These are phyloP conservation scores for Propsilocerus akamusi DNA, from an alignment of 1,140 invertebrate genomes.

Conservation along the genomic window DNA sequence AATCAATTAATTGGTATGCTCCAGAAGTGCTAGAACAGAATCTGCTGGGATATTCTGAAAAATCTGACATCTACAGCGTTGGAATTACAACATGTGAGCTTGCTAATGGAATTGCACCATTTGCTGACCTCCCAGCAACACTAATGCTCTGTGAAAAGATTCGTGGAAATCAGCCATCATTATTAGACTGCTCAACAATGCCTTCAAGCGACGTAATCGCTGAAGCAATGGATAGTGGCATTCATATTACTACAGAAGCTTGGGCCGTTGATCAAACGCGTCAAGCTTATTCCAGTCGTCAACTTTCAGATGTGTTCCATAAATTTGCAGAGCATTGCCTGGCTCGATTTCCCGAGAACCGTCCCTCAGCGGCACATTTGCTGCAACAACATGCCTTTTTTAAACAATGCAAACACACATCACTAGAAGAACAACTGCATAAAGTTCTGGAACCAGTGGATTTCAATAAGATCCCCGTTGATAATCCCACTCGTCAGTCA, in stretches of 20 bases:
- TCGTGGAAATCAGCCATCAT: conserved; percentile 51
- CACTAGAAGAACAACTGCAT: conserved; percentile 14
- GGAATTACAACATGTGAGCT: conserved; percentile 78
- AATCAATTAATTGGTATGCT: conserved; percentile 71
- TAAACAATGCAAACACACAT: conserved; percentile 32
- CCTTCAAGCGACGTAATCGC: conserved; percentile 23
- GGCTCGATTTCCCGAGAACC: conserved; percentile 31
- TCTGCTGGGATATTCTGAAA: conserved; percentile 69
- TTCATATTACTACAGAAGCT: conserved; percentile 11
- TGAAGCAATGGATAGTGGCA: conserved; percentile 9
- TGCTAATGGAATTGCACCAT: conserved; percentile 75
- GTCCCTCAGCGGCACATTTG: conserved; percentile 43
- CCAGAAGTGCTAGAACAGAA: conserved; percentile 87
- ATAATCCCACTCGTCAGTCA: background rate
- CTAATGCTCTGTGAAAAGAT: conserved; percentile 83
- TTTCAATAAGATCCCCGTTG: conserved; percentile 10
- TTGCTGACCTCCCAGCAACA: conserved; percentile 59
- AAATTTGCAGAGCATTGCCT: conserved; percentile 47
- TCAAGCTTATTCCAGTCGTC: conserved; percentile 30
- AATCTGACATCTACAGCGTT: conserved; percentile 79
- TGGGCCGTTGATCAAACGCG: conserved; percentile 15
- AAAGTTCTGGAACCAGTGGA: conserved; percentile 10
- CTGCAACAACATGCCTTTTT: conserved; percentile 51
- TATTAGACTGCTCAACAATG: conserved; percentile 60
- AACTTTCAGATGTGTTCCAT: conserved; percentile 56